Evolutionary conservation across 2,113 vertebrate genomes (phyloP).

Genomic region (Dipodomys spectabilis): DNA sequence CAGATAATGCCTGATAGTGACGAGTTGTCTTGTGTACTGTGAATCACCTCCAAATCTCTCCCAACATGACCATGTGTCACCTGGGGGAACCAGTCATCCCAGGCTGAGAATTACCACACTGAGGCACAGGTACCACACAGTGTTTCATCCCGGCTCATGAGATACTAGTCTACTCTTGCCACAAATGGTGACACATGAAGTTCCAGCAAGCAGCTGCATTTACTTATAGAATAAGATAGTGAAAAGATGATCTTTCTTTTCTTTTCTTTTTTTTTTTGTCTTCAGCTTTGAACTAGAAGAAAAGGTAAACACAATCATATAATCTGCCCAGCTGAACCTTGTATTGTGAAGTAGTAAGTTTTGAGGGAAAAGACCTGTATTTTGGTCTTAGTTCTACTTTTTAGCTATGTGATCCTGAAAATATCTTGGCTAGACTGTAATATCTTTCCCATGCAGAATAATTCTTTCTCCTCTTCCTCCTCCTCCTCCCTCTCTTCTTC

Average conservation of each 20-base stretch:
- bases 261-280: background rate
- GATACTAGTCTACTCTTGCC: slow-evolving; percentile 2
- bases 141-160: background rate
- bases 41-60: background rate
- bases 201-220: background rate
- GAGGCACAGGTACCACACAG: background rate
- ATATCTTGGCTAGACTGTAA: background rate
- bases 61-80: background rate
- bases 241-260: background rate
- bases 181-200: background rate
- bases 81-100: background rate
- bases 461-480: too few species aligned
- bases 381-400: background rate
- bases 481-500: too few species aligned
- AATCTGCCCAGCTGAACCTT: background rate
- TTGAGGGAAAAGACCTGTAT: background rate
- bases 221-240: slow-evolving; percentile 6
- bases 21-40: background rate
- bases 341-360: background rate
- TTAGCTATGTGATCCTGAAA: background rate
- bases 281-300: background rate
- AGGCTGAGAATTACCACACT: background rate
- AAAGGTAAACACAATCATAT: background rate
- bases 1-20: background rate
- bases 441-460: too few species aligned